Evolutionary conservation across 2,797 vertebrate genomes (phyloP), one percentile per base, ranked within the genome.

Genomic region (Dromococcyx pavoninus): DNA sequence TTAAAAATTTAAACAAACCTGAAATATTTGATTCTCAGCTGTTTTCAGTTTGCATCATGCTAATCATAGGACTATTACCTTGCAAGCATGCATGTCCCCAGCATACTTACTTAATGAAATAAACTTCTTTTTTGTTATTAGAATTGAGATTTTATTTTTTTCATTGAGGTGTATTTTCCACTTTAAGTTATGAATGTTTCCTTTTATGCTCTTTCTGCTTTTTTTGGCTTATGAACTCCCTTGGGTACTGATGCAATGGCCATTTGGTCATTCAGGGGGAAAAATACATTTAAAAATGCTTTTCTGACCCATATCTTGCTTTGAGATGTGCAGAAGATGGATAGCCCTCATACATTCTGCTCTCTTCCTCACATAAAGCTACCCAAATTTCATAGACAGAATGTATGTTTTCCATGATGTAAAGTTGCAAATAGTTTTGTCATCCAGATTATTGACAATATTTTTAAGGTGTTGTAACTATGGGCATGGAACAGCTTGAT

Each of bases 211-310:
- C 6, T 35, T 86, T 89, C 89, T 95, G 48, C n/a, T 19, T 81
- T 35, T 95, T 73, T 94, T 89, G 73, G 74, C 86, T 86, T 94
- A 71, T 78, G 54, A 84, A 79, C 46, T 94, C 94, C 93, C 94
- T 95, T 4, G 91, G 94, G 97, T 97, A 86, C 69, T 65, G 85
- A 74, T 64, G 71, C 81, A 90, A 74, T 83, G 92, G 70, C 95
- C 89, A 95, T 95, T 97, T 96, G 96, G 92, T 95, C 94, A 94
- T 94, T 97, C 81, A 70, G 72, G 91, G 71, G 93, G 87, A 96
- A 97, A 97, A 97, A 94, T 90, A 84, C 93, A 93, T 94, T 98
- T 97, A 94, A 87, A 92, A 96, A 94, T 96, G 86, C 91, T 96
- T 97, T 97, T 91, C 92, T 96, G 96, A 97, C 96, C 94, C 85